Evolutionary conservation across 2,888 invertebrate species (phyloP).

Genomic region (Dynastes hyllus): DNA sequence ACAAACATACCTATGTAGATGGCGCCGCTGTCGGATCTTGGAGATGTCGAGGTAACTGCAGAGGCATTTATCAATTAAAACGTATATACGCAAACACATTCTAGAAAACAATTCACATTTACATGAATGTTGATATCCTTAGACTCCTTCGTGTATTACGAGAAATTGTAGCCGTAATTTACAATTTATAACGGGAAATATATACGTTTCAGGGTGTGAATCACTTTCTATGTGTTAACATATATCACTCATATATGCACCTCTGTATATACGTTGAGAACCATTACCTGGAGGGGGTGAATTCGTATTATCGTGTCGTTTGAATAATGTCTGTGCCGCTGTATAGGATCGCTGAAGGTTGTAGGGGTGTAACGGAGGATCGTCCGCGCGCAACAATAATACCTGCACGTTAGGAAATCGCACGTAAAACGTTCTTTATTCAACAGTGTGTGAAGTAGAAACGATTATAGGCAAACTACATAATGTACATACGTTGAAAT

Average conservation of each 20-base stretch:
- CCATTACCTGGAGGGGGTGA: slow-evolving; percentile 50
- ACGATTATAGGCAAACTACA: not conserved
- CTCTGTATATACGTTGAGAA: slow-evolving; percentile 43
- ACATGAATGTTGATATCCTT: no score
- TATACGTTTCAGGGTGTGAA: slow-evolving; percentile 49
- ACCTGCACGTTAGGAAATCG: slow-evolving; percentile 13
- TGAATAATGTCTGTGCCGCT: slow-evolving; percentile 52
- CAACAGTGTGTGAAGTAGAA: not conserved
- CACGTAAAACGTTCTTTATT: slow-evolving; percentile 24
- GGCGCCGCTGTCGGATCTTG: no score
- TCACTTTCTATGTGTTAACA: slow-evolving; percentile 47
- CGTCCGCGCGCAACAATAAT: slow-evolving; percentile 5
- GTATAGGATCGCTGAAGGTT: not conserved
- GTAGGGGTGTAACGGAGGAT: not conserved
- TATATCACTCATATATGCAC: slow-evolving; percentile 53
- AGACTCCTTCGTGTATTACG: no score
- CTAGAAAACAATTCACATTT: slow-evolving; percentile 4
- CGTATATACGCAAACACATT: not conserved
- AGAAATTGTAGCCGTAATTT: slow-evolving; percentile 39
- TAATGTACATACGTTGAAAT: not conserved
- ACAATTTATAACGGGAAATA: slow-evolving; percentile 52
- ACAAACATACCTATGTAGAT: no score
- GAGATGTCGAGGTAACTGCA: not conserved
- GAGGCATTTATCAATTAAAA: slow-evolving; percentile 13
- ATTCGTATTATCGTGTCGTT: slow-evolving; percentile 49